phyloP scores from a whole-genome alignment of 2,113 vertebrate species.

The Cromileptes altivelis region DNA sequence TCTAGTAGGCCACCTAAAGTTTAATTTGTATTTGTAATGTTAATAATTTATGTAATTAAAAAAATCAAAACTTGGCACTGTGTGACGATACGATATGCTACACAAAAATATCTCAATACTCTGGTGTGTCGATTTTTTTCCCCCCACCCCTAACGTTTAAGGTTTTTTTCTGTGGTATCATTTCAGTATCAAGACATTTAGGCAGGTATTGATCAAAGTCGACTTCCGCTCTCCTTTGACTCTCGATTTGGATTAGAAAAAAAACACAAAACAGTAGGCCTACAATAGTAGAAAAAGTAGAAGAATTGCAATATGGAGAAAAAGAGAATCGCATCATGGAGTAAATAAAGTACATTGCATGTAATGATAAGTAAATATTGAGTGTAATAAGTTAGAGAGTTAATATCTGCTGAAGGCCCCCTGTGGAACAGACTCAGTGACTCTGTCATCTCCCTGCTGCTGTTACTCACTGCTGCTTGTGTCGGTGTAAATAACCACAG shows the following conservation, averaged over 20 bases:
- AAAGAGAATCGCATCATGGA: not conserved
- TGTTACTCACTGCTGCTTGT: slow-evolving; percentile 59
- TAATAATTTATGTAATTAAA: too few relatives aligned
- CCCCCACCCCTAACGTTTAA: too few relatives aligned
- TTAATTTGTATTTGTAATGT: too few relatives aligned
- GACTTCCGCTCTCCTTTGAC: not conserved
- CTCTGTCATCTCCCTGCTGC: slow-evolving; percentile 47
- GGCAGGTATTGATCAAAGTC: too few relatives aligned
- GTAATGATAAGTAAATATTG: not conserved
- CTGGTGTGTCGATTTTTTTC: too few relatives aligned
- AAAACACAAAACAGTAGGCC: not conserved
- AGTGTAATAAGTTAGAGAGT: not conserved
- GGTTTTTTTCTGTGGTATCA: too few relatives aligned
- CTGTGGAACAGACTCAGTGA: slow-evolving; percentile 6
- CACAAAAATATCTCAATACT: too few relatives aligned
- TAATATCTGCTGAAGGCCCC: slow-evolving; percentile 1
- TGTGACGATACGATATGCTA: too few relatives aligned
- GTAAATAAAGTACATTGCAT: not conserved
- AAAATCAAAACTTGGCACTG: too few relatives aligned
- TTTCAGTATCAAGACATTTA: too few relatives aligned
- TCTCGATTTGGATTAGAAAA: not conserved
- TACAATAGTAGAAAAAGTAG: not conserved
- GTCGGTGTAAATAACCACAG: slow-evolving; percentile 73
- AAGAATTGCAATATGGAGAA: not conserved
- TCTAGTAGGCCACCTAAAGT: too few relatives aligned